Evolutionary conservation across 2,797 vertebrate species (phyloP), one percentile per base, ranked within the genome.

Genomic region (Yasuhikotakia modesta): DNA sequence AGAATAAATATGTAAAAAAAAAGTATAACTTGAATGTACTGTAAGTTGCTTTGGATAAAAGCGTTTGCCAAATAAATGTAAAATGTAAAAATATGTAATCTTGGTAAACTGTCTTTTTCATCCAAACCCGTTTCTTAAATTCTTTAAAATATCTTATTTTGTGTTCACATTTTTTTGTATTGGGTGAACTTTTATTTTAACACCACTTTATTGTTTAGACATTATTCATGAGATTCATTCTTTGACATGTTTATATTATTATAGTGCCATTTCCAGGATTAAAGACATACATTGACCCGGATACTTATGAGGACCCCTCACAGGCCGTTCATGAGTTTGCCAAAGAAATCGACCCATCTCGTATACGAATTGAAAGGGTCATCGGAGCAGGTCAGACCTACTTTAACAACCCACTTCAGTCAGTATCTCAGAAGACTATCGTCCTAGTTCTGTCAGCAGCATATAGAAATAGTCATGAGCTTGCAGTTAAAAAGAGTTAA

Each of bases 251-350:
- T 46, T 68, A 27, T 27, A 27, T 27, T 58, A 8, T 79, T 19
- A 5, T 35, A 81, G 80, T 97, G 43, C 94, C 87, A 5, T 95
- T 96, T 83, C 96, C 97, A 0, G 97, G 96, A 78, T 91, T 96
- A 85, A 99, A 98, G 92, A 98, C 96, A 0, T 99, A 99, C 12
- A 94, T 99, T 83, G 97, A 99, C 90, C 97, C 97, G 24, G 96
- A 98, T 82, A 97, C 97, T 0, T 99, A 98, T 60, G 97, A 99
- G 91, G 97, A 99, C 75, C 97, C 97, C 53, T 92, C 95, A 22
- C 94, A 97, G 85, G 97, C 97, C 71, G 94, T 99, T 82, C 96
- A 98, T 85, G 97, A 99, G 83, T 99, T 99, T 86, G 94, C 97
- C 78, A 97, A 95, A 89, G 97, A 99, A 90, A 99, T 99, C 79